phyloP scores from a whole-genome alignment of 64 coral and sea anemone species.

The Orbicella faveolata region DNA sequence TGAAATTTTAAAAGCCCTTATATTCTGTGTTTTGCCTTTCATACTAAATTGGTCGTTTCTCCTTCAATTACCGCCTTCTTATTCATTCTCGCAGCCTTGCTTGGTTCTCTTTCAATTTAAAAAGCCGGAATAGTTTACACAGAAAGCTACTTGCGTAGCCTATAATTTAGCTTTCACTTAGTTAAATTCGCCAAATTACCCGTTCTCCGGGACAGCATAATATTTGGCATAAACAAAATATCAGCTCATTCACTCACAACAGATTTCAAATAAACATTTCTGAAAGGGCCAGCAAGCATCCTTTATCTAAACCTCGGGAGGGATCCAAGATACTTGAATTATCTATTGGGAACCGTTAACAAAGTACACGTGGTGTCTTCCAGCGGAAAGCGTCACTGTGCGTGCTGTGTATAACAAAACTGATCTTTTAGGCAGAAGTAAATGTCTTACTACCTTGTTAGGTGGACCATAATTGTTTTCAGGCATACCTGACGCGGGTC shows the following conservation, averaged over 20 bases:
- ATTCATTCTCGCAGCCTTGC: neutral
- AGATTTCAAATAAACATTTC: neutral
- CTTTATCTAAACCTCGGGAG: slow-evolving; percentile 8
- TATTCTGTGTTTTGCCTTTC: neutral
- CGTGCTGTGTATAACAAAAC: neutral
- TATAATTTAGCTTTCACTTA: neutral
- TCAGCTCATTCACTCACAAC: neutral
- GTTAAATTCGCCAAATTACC: neutral
- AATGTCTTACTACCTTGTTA: slow-evolving; percentile 1
- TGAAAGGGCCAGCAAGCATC: slow-evolving; percentile 9
- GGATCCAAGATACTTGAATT: neutral
- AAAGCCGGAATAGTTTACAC: too few relatives aligned
- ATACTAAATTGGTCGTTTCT: neutral
- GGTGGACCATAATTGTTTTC: neutral
- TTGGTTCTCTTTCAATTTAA: too few relatives aligned
- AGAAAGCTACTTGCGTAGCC: neutral
- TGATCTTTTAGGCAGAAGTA: neutral
- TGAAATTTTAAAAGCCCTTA: too few relatives aligned
- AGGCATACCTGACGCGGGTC: neutral
- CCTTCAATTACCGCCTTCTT: neutral
- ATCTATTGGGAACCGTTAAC: neutral
- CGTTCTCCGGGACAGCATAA: neutral
- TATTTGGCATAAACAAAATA: slow-evolving; percentile 30
- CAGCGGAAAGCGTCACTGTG: neutral
- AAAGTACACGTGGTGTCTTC: neutral